phyloP scores from a whole-genome alignment of 2,888 invertebrate genomes.

The Sarcophaga subvicina region DNA sequence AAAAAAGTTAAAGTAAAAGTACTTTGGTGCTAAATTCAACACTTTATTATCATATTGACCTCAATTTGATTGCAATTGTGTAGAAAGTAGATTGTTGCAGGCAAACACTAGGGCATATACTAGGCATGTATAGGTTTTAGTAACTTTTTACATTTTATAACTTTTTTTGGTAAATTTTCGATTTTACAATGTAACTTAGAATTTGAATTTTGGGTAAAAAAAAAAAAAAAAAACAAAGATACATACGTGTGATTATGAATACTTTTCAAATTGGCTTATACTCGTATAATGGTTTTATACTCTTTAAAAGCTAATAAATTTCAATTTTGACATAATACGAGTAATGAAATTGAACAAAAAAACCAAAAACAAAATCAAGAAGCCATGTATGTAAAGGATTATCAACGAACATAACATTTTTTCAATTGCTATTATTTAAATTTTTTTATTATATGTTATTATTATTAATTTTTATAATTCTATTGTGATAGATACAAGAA shows the following conservation, averaged over 20 bases:
- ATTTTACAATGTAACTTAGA: conserved; percentile 2
- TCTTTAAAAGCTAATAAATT: conserved; percentile 28
- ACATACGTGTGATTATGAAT: no score
- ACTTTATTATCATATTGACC: conserved; percentile 53
- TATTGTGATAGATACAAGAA: no score
- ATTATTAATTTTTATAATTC: no score
- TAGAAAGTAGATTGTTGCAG: conserved; percentile 26
- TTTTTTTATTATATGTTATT: not conserved
- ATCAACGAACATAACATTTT: not conserved
- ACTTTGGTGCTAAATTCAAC: conserved; percentile 26
- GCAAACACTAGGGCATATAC: not conserved
- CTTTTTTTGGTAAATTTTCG: conserved; percentile 44
- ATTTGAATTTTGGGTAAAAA: conserved; percentile 25
- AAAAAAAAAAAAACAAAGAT: not conserved
- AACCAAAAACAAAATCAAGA: no score
- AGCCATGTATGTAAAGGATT: no score
- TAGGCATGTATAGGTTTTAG: not conserved
- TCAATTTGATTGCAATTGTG: conserved; percentile 46
- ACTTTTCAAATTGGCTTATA: no score
- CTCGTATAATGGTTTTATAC: not conserved
- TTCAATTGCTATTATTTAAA: conserved; percentile 16
- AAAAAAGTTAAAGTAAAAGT: conserved; percentile 42
- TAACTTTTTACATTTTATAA: conserved; percentile 21
- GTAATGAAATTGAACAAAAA: conserved; percentile 12
- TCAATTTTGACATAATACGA: conserved; percentile 1